Conservation (phyloP, 2,888 invertebrate species). For the Entomobrya multifasciata region DNA sequence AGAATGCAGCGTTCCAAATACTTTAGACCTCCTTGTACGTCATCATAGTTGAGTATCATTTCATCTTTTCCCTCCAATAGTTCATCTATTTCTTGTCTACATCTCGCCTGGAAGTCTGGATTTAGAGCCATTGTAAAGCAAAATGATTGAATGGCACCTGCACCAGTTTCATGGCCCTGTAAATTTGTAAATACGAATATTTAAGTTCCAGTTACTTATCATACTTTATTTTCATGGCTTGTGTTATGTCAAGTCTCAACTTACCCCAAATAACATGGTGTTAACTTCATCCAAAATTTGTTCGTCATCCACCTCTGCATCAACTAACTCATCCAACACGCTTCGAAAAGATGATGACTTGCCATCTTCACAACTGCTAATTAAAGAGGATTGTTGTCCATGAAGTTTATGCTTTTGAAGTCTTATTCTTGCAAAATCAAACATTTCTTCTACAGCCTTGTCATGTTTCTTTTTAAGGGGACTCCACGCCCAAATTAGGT, state of each 20-base stretch:
- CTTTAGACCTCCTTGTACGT: background rate
- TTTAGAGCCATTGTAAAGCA: conserved; percentile 12
- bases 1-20: conserved; percentile 25
- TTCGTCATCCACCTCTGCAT: conserved; percentile 3
- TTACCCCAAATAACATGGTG: conserved; percentile 28
- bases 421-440: background rate
- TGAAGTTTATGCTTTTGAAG: background rate
- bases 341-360: background rate
- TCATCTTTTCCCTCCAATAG: background rate
- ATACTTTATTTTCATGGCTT: background rate
- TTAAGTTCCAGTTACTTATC: too few relatives aligned
- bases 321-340: conserved; percentile 19
- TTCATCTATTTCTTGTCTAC: conserved; percentile 6
- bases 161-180: conserved; percentile 24
- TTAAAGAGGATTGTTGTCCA: background rate
- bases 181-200: background rate
- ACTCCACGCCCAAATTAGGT: background rate
- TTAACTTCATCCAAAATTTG: conserved; percentile 34
- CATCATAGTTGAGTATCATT: background rate
- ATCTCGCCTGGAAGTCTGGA: background rate
- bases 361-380: background rate
- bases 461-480: background rate
- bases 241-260: background rate
- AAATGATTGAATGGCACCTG: background rate
- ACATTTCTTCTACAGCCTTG: background rate